Evolutionary conservation across 2,888 invertebrate genomes (phyloP), one percentile per base, ranked within the genome.

Genomic region (Neelides folsomi): DNA sequence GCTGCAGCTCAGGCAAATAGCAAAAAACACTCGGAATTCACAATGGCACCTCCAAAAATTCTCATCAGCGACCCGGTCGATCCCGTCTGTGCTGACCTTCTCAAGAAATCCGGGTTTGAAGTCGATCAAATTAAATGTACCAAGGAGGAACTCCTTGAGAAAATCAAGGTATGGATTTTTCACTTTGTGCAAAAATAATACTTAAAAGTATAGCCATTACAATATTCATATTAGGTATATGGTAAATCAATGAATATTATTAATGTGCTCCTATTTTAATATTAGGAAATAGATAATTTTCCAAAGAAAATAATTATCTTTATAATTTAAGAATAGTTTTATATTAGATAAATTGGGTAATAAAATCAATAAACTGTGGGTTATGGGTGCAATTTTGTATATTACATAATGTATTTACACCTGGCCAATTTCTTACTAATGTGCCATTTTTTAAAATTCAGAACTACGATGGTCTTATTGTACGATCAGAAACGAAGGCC

Each of bases 1-100:
- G 27, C 27, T 27, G 4, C 27, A 27, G 27, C 27, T 27, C 27
- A 27, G 27, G 4, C 27, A 27, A 27, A 27, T 27, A 27, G 27
- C 27, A 27, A 27, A 27, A 27, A 27, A 27, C 27, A 27, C 27
- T 27, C 27, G 27, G 27, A 38, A 20, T 19, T 13, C 13, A 52
- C 20, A 55, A 60, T 63, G 60, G 45, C 57, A 13, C 38, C 55
- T 12, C 36, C 56, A 39, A 62, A 59, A 51, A 60, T 95, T 53
- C 74, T 97, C 52, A 83, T 97, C 62, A 88, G 90, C 65, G 97
- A 97, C 72, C 88, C 90, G 34, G 87, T 95, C 2, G 92, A 94
- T 67, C 75, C 78, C 16, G 79, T 83, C 60, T 97, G 95, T 71
- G 81, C 83, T 1, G 78, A 86, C 60, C 79, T 93, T 41, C 76